phyloP scores from a whole-genome alignment of 2,113 vertebrate genomes.

The Serinus canaria region DNA sequence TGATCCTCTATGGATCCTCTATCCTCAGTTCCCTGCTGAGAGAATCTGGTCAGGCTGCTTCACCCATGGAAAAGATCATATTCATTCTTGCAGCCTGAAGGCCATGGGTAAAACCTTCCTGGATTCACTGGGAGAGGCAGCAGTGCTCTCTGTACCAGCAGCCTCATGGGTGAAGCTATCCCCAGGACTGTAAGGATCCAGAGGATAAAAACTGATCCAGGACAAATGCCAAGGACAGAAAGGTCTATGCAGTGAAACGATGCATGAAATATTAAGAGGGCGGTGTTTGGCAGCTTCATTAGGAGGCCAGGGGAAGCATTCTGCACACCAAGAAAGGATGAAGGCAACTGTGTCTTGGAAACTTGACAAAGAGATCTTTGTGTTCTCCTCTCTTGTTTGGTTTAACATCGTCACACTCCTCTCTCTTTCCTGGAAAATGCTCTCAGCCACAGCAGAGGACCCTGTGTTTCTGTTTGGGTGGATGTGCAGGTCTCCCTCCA shows the following conservation, averaged over 20 bases:
- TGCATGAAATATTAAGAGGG: constrained; percentile 16
- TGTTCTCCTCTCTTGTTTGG: constrained; percentile 15
- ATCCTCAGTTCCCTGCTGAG: neutral
- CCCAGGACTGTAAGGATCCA: neutral
- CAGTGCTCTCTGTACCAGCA: neutral
- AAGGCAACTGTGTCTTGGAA: constrained; percentile 49
- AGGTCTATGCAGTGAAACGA: neutral
- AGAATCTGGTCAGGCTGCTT: neutral
- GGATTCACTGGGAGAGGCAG: neutral
- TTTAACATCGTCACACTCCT: neutral
- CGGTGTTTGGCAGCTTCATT: constrained; percentile 18
- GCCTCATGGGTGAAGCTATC: neutral
- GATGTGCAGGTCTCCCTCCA: neutral
- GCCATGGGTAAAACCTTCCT: neutral
- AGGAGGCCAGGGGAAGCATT: constrained; percentile 7
- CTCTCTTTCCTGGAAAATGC: constrained; percentile 15
- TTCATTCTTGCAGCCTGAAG: neutral
- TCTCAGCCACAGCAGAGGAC: neutral
- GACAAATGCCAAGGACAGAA: neutral
- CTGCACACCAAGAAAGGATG: constrained; percentile 31
- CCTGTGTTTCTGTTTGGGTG: constrained; percentile 11
- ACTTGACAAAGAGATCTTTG: constrained; percentile 46
- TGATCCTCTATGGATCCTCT: neutral
- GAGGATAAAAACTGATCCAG: neutral
- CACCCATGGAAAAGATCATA: neutral